These are phyloP conservation scores for Trichogramma dendrolimi DNA, from an alignment of 2,888 invertebrate species.

Conservation along the genomic window DNA sequence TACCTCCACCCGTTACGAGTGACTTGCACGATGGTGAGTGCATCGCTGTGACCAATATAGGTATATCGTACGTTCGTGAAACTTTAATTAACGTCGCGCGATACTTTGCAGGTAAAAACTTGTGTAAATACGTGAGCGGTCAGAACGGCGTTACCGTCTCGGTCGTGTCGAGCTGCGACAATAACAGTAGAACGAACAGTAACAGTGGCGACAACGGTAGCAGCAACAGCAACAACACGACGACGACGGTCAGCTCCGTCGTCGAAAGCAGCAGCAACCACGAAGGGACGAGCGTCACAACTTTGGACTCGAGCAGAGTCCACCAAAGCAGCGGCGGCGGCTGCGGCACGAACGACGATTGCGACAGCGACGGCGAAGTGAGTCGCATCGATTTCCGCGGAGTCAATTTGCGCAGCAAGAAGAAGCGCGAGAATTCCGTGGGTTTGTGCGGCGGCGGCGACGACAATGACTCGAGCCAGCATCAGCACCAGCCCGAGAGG, in stretches of 20 bases:
- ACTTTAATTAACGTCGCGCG: background rate
- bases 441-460: constrained; percentile 47
- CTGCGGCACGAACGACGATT: constrained; percentile 28
- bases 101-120: constrained; percentile 42
- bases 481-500: constrained; percentile 57
- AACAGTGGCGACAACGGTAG: constrained; percentile 23
- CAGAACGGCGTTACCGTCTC: constrained; percentile 57
- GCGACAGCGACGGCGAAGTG: constrained; percentile 75
- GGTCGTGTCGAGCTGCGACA: constrained; percentile 55
- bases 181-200: constrained; percentile 32
- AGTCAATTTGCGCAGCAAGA: constrained; percentile 65
- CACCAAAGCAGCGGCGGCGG: constrained; percentile 5
- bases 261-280: background rate
- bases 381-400: constrained; percentile 72
- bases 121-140: constrained; percentile 48
- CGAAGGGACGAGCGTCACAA: constrained; percentile 36
- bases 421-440: constrained; percentile 58
- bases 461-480: constrained; percentile 35
- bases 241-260: constrained; percentile 22
- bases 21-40: constrained; percentile 57
- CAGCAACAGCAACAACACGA: background rate
- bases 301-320: constrained; percentile 9
- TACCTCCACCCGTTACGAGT: constrained; percentile 56
- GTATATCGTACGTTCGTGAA: constrained; percentile 1
- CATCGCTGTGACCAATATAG: background rate